Conservation (phyloP, 1,140 invertebrate genomes). For the Notospermus geniculatus region DNA sequence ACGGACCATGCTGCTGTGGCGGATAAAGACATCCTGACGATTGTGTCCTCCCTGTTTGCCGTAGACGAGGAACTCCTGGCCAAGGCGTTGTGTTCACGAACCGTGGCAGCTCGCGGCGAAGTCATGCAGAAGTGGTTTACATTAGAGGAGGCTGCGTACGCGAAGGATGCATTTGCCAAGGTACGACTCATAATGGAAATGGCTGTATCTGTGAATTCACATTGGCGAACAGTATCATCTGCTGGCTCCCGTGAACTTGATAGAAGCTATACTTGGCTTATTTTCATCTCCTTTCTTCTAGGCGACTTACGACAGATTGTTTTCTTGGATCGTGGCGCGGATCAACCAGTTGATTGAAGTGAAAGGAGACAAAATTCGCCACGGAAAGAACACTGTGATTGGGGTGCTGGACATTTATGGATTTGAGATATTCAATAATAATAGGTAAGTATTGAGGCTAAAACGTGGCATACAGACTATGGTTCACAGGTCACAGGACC, state of each 20-base stretch:
- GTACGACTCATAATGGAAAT: constrained; percentile 48
- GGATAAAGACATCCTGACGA: constrained; percentile 62
- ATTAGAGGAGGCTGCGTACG: constrained; percentile 78
- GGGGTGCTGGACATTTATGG: constrained; percentile 96
- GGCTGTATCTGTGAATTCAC: no score
- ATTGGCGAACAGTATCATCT: no score
- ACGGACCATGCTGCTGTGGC: constrained; percentile 65
- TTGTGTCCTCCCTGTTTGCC: constrained; percentile 69
- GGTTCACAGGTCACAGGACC: no score
- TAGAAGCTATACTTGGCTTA: no score
- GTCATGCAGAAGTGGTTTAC: constrained; percentile 91
- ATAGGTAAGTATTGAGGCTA: constrained; percentile 60
- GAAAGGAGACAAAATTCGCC: constrained; percentile 53
- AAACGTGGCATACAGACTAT: no score
- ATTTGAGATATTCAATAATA: constrained; percentile 94
- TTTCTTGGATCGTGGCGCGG: constrained; percentile 85
- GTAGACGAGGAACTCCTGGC: constrained; percentile 73
- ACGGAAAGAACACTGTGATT: constrained; percentile 78
- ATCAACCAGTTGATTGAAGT: constrained; percentile 78
- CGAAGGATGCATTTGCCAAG: constrained; percentile 91
- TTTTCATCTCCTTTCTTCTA: constrained; percentile 50
- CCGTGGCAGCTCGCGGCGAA: constrained; percentile 90
- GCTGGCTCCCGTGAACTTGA: no score
- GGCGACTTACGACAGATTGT: constrained; percentile 88
- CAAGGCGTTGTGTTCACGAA: constrained; percentile 76